Evolutionary conservation across 2,797 vertebrate genomes (phyloP), one percentile per base, ranked within the genome.

Genomic region (Diglossa cyanea): DNA sequence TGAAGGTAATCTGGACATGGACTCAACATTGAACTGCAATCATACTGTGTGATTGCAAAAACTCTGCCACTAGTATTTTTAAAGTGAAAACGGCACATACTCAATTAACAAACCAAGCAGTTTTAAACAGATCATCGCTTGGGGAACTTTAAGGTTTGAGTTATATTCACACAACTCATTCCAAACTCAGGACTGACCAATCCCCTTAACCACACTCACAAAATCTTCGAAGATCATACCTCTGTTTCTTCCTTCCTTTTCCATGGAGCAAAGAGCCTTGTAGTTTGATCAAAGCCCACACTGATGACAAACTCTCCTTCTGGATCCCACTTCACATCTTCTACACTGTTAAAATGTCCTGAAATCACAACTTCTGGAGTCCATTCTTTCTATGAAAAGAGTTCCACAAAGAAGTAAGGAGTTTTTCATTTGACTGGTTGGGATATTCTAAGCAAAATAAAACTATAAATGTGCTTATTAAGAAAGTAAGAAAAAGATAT

Each of bases 291-390:
- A 16, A 98, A 98, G 76, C 99, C 97, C 92, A 99, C 99, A 17
- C 98, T 99, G 75, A 99, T 93, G 53, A 99, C 96, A 96, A 99
- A 99, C 67, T 99, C 98, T 67, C 99, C 99, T 91, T 99, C 98
- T 33, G 99, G 99, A 94, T 99, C 99, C 99, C 99, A 99, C 94
- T 98, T 97, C 65, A 99, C 96, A 97, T 99, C 99, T 88, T 99
- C 99, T 53, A 99, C 99, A 48, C 98, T 98, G 74, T 98, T 98
- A 92, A 99, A 99, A 97, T 99, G 99, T 80, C 99, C 99, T 8
- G 99, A 99, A 97, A 99, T 98, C 51, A 99, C 98, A 80, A 99
- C 98, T 67, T 98, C 98, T 40, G 99, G 99, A 93, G 96, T 98
- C 99, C 99, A 99, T 48, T 98, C 97, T 73, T 97, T 98, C 99